These are phyloP conservation scores for Mesorhabditis spiculigera DNA, from an alignment of 2,888 invertebrate species.

Conservation along the genomic window DNA sequence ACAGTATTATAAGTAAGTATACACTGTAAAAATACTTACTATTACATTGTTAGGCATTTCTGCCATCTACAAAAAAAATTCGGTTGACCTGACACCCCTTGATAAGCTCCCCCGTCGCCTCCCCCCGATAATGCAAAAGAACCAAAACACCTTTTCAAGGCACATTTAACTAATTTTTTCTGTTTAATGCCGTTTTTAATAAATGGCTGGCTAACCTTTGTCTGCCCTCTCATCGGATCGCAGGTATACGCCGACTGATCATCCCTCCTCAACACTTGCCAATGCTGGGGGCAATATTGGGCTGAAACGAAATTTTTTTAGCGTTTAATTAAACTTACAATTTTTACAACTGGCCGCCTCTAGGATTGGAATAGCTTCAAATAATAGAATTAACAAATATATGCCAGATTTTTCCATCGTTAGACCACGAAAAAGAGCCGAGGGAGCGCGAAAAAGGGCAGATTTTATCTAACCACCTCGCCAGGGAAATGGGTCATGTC, in stretches of 20 bases:
- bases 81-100: too few relatives aligned
- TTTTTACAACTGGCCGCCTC: slow-evolving; percentile 20
- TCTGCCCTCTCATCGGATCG: slow-evolving; percentile 30
- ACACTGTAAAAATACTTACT: too few relatives aligned
- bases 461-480: background rate
- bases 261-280: slow-evolving; percentile 37
- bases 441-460: background rate
- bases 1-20: too few relatives aligned
- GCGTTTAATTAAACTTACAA: slow-evolving; percentile 13
- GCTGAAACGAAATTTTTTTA: slow-evolving; percentile 19
- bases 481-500: too few relatives aligned
- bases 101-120: too few relatives aligned
- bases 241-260: slow-evolving; percentile 45
- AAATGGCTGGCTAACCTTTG: background rate
- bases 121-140: too few relatives aligned
- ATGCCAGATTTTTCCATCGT: too few relatives aligned
- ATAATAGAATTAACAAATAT: slow-evolving; percentile 10
- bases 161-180: background rate
- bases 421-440: background rate
- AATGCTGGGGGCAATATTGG: slow-evolving; percentile 48
- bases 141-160: too few relatives aligned
- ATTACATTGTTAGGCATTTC: too few relatives aligned
- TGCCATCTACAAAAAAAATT: too few relatives aligned
- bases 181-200: background rate
- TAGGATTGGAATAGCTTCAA: slow-evolving; percentile 7